Base-by-base conservation (phyloP, 2,113 vertebrate species). In the Zonotrichia leucophrys region DNA sequence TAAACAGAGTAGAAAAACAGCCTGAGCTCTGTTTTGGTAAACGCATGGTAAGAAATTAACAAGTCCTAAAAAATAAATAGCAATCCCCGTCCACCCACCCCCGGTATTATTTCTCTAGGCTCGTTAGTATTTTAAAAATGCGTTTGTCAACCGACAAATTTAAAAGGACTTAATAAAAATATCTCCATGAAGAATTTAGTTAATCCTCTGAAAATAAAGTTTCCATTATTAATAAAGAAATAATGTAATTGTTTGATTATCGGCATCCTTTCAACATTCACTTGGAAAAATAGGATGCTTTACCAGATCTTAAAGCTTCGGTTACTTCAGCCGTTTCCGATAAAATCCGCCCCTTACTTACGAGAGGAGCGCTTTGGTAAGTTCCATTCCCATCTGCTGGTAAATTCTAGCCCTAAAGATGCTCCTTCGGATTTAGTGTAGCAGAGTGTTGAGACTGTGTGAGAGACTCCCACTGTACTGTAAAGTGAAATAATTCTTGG, bases 1-100 rank as follows among this genome's bases (percentile, higher is more conserved):
- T n/a, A 41, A 59, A 27, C 28, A 37, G 37, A 55, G 31, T 25
- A 23, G 4, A 23, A 7, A 4, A 37, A 15, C 28, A 46, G 46
- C 4, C n/a, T 12, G 47, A 74, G 10, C 23, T 39, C 7, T 59
- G 3, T 72, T 5, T 62, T 9, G 41, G 17, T 63, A 52, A 90
- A 83, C 2, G 9, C 41, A 30, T 15, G 4, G n/a, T 3, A 39
- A 50, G 22, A 74, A 75, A 78, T 59, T 41, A 14, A 18, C 13
- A 8, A 16, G 15, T 67, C 23, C 6, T 33, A 69, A 80, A 69
- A 3, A 74, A 24, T 6, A 70, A 83, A 37, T 10, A 9, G 37
- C 75, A 8, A 41, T 75, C 63, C 31, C 4, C 3, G 15, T 5
- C 7, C 6, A 0, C 39, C 41, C 13, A 12, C 3, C 14, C 12